A percentile compares a stretch with the other conserved stretches of the same genome.
phyloP scores from a whole-genome alignment of 2,113 vertebrate species.

The Natator depressus region DNA sequence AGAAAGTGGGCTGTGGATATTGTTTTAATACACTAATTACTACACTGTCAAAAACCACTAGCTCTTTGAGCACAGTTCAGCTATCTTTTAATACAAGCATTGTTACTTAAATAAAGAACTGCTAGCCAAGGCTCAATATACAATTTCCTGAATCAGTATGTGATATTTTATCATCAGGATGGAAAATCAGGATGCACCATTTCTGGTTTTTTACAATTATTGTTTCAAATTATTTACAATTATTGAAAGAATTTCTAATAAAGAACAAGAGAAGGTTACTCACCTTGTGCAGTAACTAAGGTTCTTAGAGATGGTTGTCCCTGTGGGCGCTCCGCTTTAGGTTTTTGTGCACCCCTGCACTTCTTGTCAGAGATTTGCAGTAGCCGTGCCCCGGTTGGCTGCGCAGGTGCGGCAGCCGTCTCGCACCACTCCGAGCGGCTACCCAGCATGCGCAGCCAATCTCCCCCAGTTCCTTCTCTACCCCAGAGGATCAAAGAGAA shows the following conservation, averaged over 20 bases:
- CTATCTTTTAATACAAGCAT: background rate
- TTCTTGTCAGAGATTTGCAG: too few relatives aligned
- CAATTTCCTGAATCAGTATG: background rate
- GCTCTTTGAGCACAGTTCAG: background rate
- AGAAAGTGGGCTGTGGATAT: background rate
- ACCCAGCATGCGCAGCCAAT: too few relatives aligned
- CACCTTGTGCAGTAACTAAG: too few relatives aligned
- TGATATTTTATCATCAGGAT: background rate
- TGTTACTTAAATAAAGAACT: background rate
- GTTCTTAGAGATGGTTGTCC: too few relatives aligned
- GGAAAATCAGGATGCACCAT: background rate
- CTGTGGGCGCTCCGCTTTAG: too few relatives aligned
- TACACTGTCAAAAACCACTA: background rate
- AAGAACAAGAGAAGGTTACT: background rate
- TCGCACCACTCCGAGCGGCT: too few relatives aligned
- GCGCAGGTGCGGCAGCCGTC: too few relatives aligned
- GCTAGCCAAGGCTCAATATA: rapidly evolving
- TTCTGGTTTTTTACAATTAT: background rate
- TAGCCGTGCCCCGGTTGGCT: too few relatives aligned
- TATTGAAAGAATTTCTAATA: background rate
- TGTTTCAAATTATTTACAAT: background rate
- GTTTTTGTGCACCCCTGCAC: too few relatives aligned
- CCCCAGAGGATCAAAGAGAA: too few relatives aligned
- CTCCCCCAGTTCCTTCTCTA: too few relatives aligned
- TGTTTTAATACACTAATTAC: slow-evolving; percentile 8